Evolutionary conservation across 1,140 invertebrate species (phyloP), one percentile per base, ranked within the genome.

Genomic region (Cotesia glomerata): DNA sequence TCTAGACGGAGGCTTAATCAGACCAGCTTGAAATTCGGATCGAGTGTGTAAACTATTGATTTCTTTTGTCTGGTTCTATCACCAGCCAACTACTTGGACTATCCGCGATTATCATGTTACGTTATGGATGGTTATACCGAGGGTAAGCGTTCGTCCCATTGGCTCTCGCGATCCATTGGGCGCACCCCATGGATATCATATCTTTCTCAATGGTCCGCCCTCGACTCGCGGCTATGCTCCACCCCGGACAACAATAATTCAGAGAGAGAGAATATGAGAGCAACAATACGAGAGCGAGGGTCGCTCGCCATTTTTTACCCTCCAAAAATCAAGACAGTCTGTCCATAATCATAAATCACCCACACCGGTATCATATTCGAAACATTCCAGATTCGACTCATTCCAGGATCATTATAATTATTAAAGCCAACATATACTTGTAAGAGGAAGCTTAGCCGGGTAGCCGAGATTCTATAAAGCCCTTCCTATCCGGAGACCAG

Each of bases 161-260:
- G 84, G 82, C 74, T 73, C 61, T 72, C 71, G 49, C 65, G 76
- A 75, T 77, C 74, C 75, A 75, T 75, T 75, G 71, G 72, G 75
- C 76, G 73, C 75, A 78, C 79, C 81, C 78, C 75, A 52, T 76
- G 75, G 80, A 80, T 84, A 85, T 86, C 81, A 86, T 85, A 85
- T 84, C 80, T 84, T 66, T 73, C 75, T 67, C 71, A 75, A 82
- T 77, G 83, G 72, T 83, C 81, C 83, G 82, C 83, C 84, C 82
- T 80, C 78, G 80, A 63, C 58, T 72, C 71, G 56, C 71, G 64
- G 71, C 69, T 73, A 76, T 76, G 79, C 83, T 84, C 81, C 82
- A 82, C 83, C 80, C 79, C 76, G 69, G 79, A 75, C 74, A 81
- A 84, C 79, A 82, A 83, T 85, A 85, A 84, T 85, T 83, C 81